These are phyloP conservation scores for Hyperoplus immaculatus DNA, from an alignment of 2,797 vertebrate species.

Conservation along the genomic window DNA sequence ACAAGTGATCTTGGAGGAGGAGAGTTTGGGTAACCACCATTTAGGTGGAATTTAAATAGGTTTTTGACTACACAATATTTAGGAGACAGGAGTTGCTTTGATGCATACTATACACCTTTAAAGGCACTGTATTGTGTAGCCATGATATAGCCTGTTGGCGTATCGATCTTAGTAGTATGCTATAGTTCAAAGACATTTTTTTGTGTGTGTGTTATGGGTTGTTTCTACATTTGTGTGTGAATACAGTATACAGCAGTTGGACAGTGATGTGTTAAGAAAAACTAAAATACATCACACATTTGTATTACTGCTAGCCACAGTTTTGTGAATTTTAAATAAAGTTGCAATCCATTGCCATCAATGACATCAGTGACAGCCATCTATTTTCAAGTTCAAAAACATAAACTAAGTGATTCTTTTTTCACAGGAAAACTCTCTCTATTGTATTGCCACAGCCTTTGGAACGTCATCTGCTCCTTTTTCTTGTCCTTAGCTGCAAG, in stretches of 20 bases:
- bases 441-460: constrained; percentile 6
- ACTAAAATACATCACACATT: constrained; percentile 15
- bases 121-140: constrained; percentile 1
- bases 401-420: not conserved
- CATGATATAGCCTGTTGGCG: constrained; percentile 9
- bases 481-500: constrained; percentile 27
- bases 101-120: constrained; percentile 21
- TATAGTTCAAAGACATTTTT: not conserved
- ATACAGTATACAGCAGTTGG: not conserved
- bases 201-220: not conserved
- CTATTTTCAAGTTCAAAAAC: constrained; percentile 31
- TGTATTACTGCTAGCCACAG: not conserved
- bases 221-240: not conserved
- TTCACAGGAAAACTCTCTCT: not conserved
- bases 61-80: constrained; percentile 54
- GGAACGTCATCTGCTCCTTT: not conserved
- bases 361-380: constrained; percentile 43
- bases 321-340: constrained; percentile 41
- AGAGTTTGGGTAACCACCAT: constrained; percentile 14
- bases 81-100: constrained; percentile 9
- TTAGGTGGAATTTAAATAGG: constrained; percentile 41
- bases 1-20: constrained; percentile 42
- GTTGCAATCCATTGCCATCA: constrained; percentile 24
- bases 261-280: not conserved
- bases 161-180: no score